A percentile compares a stretch with the other conserved stretches of the same genome.
phyloP scores from a whole-genome alignment of 2,113 vertebrate genomes.

The Numida meleagris region DNA sequence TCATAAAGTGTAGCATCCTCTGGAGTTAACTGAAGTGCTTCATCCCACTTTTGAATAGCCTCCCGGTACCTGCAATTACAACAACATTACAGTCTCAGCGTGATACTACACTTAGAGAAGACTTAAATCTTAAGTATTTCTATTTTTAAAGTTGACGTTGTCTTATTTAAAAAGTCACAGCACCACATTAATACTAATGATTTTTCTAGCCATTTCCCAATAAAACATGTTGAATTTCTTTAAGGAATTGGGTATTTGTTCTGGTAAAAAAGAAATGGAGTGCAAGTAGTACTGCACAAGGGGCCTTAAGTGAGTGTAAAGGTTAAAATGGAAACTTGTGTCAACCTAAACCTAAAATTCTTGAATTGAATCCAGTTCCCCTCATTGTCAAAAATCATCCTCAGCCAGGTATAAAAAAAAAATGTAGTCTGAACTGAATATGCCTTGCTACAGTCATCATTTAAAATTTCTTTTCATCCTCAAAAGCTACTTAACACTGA shows the following conservation, averaged over 20 bases:
- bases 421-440: neutral
- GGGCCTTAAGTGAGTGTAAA: neutral
- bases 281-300: neutral
- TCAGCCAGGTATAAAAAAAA: neutral
- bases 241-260: neutral
- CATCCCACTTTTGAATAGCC: conserved; percentile 93
- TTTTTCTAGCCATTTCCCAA: neutral
- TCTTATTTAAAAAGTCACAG: neutral
- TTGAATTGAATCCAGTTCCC: neutral
- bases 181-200: neutral
- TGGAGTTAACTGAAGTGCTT: conserved; percentile 93
- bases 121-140: neutral
- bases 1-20: conserved; percentile 91
- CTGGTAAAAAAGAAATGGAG: neutral
- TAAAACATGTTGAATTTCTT: neutral
- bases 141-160: neutral
- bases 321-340: neutral
- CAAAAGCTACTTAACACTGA: neutral
- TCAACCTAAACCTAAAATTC: neutral
- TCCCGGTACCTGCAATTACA: conserved; percentile 86
- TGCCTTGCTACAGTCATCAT: neutral
- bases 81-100: conserved; percentile 31
- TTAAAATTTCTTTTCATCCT: neutral
- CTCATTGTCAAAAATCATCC: neutral
- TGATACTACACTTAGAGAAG: neutral